Conservation (phyloP, 1,140 invertebrate genomes). For the Zeugodacus cucurbitae region DNA sequence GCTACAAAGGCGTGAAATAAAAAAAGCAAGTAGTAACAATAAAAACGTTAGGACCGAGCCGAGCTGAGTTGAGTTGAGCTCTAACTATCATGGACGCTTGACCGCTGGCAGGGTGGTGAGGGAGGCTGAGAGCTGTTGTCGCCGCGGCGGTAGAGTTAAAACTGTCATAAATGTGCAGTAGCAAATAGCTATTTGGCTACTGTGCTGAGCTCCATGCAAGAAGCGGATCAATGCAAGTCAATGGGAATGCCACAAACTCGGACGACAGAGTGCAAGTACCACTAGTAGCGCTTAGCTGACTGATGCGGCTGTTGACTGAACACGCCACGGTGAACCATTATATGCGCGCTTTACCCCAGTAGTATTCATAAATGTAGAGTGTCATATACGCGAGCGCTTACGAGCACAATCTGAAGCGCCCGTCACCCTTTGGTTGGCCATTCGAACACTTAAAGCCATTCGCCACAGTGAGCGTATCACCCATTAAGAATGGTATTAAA, state of each 20-base stretch:
- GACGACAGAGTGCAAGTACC: not conserved
- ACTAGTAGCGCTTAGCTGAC: not conserved
- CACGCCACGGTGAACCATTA: not conserved
- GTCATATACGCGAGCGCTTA: not conserved
- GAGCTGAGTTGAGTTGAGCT: not conserved
- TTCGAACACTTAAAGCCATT: constrained; percentile 20
- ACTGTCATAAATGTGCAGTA: constrained; percentile 7
- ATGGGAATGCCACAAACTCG: not conserved
- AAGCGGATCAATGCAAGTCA: not conserved
- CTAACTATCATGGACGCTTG: no score
- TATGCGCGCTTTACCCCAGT: not conserved
- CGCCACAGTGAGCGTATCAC: constrained; percentile 18
- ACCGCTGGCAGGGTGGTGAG: not conserved
- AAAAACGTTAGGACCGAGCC: not conserved
- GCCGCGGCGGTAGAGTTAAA: not conserved
- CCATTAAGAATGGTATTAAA: constrained; percentile 34
- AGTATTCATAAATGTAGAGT: not conserved
- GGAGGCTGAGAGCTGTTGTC: not conserved
- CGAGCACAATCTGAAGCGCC: not conserved
- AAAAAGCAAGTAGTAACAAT: not conserved
- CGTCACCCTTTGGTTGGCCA: not conserved
- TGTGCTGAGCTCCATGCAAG: not conserved
- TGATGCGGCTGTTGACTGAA: not conserved
- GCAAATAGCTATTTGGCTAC: constrained; percentile 27
- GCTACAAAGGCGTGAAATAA: constrained; percentile 9